phyloP scores from a whole-genome alignment of 2,888 invertebrate species.

The Acanthococcus lagerstroemiae region DNA sequence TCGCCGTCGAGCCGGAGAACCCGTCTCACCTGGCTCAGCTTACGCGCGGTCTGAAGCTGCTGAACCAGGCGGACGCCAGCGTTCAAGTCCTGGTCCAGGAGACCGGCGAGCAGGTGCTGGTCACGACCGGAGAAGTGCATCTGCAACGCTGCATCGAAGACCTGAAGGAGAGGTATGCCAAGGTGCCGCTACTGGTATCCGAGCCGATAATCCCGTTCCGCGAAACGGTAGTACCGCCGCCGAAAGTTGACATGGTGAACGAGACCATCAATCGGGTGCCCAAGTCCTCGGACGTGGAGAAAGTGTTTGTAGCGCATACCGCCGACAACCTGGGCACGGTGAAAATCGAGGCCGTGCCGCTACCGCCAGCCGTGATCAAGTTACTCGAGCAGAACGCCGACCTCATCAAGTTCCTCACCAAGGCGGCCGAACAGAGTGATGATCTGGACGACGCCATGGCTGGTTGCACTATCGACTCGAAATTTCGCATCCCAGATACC shows the following conservation, averaged over 20 bases:
- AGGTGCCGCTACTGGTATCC: slow-evolving; percentile 79
- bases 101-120: slow-evolving; percentile 87
- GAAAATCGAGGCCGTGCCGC: slow-evolving; percentile 62
- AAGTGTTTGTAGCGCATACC: slow-evolving; percentile 48
- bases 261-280: slow-evolving; percentile 46
- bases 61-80: slow-evolving; percentile 91
- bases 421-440: slow-evolving; percentile 4
- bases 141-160: slow-evolving; percentile 91
- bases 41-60: slow-evolving; percentile 58
- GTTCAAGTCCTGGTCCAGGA: slow-evolving; percentile 82
- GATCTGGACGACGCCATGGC: slow-evolving; percentile 3
- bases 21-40: slow-evolving; percentile 61
- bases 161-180: slow-evolving; percentile 67
- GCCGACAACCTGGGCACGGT: slow-evolving; percentile 62
- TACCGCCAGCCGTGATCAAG: slow-evolving; percentile 60
- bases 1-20: slow-evolving; percentile 81
- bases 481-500: too few species aligned
- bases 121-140: slow-evolving; percentile 95
- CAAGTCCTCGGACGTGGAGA: background rate
- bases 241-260: slow-evolving; percentile 73
- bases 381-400: slow-evolving; percentile 61
- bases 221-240: slow-evolving; percentile 79
- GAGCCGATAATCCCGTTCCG: slow-evolving; percentile 92
- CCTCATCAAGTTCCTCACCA: slow-evolving; percentile 51
- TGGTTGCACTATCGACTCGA: background rate